Base-by-base conservation (phyloP, 2,113 vertebrate genomes). In the Triplophysa siluroides region DNA sequence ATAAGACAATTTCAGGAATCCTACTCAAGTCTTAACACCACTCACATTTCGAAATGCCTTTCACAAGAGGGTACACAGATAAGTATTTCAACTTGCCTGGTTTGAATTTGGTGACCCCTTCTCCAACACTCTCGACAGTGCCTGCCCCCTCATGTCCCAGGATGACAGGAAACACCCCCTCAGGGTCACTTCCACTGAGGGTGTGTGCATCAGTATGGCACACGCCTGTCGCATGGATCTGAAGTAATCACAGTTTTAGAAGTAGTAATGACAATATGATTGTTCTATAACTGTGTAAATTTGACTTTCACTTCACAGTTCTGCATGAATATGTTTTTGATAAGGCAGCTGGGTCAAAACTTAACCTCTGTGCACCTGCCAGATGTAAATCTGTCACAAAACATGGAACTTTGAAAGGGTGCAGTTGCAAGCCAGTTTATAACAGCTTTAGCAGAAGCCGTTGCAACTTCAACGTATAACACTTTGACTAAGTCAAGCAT, bases 91-190 rank as follows among this genome's bases (percentile, higher is more conserved):
- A 9, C 61, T 43, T 70, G 97, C 98, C 97, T 16, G 95, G 89
- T 86, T 96, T 96, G 76, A 99, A 92, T 80, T 93, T 96, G 52
- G 95, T 97, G 81, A 99, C 97, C 67, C 96, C 97, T 85, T 98
- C 94, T 0, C 98, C 97, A 38, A 93, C 88, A 6, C 96, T 97
- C 88, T 97, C 96, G 16, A 97, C 94, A 1, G 93, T 83, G 1
- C 96, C 95, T 2, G 92, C 91, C 0, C 94, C 95, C 84, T 98
- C 95, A 0, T 98, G 95, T 11, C 95, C 95, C 84, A 98, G 62
- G 83, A 95, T 94, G 63, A 95, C 89, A 0, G 96, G 95, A 84
- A 96, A 95, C 54, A 90, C 89, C 0, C 93, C 93, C 80, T 89
- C 88, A 0, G 83, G 87, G 66, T 93, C 93, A 19, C 68, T 90